Evolutionary conservation across 2,797 vertebrate species (phyloP).

Genomic region (Alauda arvensis): DNA sequence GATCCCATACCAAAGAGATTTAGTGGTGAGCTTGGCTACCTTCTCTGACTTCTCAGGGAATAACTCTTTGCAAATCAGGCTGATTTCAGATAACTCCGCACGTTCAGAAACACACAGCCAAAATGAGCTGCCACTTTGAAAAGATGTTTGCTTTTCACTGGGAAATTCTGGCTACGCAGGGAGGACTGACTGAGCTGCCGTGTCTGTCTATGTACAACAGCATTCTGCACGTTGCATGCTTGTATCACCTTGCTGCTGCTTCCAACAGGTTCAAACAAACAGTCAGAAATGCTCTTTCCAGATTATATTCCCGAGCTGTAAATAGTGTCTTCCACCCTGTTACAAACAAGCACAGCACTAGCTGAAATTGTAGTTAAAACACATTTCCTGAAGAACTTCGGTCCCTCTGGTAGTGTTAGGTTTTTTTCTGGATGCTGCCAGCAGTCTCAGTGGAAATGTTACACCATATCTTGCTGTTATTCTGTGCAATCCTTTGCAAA

Average conservation of each 20-base stretch:
- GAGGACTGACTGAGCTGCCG: fast-evolving
- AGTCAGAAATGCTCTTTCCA: neutral
- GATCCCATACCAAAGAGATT: neutral
- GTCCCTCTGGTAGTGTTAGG: neutral
- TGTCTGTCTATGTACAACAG: fast-evolving
- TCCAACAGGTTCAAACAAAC: neutral
- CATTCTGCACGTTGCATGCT: fast-evolving
- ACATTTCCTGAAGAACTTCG: neutral
- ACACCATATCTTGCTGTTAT: neutral
- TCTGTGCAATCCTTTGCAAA: neutral
- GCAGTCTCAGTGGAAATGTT: neutral
- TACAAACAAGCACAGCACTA: neutral
- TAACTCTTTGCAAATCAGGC: neutral
- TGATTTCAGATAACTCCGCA: neutral
- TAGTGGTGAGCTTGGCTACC: neutral
- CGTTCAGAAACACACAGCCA: neutral
- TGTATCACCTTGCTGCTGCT: neutral
- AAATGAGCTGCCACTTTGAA: neutral
- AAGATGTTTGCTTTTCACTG: neutral
- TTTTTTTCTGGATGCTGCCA: neutral
- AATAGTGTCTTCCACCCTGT: neutral
- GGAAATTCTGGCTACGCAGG: neutral
- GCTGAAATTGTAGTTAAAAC: neutral
- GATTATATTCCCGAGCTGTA: neutral
- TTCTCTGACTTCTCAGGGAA: neutral